Evolutionary conservation across 2,797 vertebrate species (phyloP).

Genomic region (Spea hammondii): DNA sequence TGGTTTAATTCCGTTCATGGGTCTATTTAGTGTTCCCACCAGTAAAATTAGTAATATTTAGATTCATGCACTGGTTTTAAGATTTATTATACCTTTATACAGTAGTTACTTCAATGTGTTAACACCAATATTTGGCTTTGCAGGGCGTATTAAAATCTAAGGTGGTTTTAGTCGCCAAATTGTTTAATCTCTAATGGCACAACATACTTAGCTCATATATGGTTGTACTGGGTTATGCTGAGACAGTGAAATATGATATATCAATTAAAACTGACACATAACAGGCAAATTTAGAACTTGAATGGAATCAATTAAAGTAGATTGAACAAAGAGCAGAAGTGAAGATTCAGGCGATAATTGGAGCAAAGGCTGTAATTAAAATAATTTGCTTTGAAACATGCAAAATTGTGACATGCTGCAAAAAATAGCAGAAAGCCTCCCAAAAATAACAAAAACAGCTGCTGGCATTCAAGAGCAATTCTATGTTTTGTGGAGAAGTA

Average conservation of each 20-base stretch:
- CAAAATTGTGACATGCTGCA: slow-evolving; percentile 50
- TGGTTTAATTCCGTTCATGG: no score
- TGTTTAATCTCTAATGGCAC: no score
- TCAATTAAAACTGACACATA: slow-evolving; percentile 43
- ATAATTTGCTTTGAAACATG: slow-evolving; percentile 51
- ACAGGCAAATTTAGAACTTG: slow-evolving; percentile 49
- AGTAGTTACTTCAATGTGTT: no score
- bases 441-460: slow-evolving; percentile 53
- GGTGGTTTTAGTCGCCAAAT: no score
- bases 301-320: slow-evolving; percentile 48
- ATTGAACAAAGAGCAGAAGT: slow-evolving; percentile 48
- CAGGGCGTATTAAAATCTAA: no score
- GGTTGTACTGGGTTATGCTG: slow-evolving; percentile 8
- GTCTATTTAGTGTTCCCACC: no score
- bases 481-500: slow-evolving; percentile 30
- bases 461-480: slow-evolving; percentile 42
- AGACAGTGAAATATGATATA: slow-evolving; percentile 38
- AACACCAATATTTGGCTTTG: no score
- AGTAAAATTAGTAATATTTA: no score
- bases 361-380: slow-evolving; percentile 46
- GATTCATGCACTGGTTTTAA: no score
- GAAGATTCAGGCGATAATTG: slow-evolving; percentile 39
- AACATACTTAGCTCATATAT: no score
- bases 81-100: no score
- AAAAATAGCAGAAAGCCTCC: slow-evolving; percentile 33